Base-by-base conservation (phyloP, 2,888 invertebrate species). In the Hofmannophila pseudospretella region DNA sequence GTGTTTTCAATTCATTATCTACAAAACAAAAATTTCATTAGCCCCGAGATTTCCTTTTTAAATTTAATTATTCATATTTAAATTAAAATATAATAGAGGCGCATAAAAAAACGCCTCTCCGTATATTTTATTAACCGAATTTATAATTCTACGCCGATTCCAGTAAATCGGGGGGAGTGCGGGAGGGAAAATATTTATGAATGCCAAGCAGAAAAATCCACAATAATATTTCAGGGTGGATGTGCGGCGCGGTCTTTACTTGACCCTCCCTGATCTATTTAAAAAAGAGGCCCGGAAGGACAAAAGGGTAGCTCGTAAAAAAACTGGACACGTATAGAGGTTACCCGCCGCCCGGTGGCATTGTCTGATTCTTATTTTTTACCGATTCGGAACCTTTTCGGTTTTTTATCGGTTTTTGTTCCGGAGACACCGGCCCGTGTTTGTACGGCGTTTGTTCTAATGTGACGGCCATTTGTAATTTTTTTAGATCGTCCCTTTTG, bases 1-100 rank as follows among this genome's bases (percentile, higher is more conserved):
- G 77, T 85, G 86, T 86, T 86, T 86, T 85, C 84, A 85, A 86
- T 86, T 86, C 84, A 86, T 86, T 86, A 86, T 84, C 84, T 81
- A 79, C 64, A 85, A 86, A 85, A 86, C 85, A 86, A 82, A 84
- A 84, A 84, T 79, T 84, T 84, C 84, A 85, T 85, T 85, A 85
- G 78, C 62, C 77, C 76, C 63, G 76, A 80, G 84, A 81, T 82
- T 84, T 81, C 82, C 77, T 80, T 82, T 84, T 82, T 79, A 77
- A 79, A 82, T 80, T 84, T 81, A 86, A 85, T 85, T 85, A 86
- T 85, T 84, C 84, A 85, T 84, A 84, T 85, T 85, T 85, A 84
- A 86, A 85, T 85, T 86, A 84, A 79, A 85, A 85, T 84, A 86
- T 84, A 85, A 85, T 85, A 84, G 81, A 81, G 80, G 75, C 68